These are phyloP conservation scores for Aromia moschata DNA, from an alignment of 2,888 invertebrate species.

Conservation along the genomic window DNA sequence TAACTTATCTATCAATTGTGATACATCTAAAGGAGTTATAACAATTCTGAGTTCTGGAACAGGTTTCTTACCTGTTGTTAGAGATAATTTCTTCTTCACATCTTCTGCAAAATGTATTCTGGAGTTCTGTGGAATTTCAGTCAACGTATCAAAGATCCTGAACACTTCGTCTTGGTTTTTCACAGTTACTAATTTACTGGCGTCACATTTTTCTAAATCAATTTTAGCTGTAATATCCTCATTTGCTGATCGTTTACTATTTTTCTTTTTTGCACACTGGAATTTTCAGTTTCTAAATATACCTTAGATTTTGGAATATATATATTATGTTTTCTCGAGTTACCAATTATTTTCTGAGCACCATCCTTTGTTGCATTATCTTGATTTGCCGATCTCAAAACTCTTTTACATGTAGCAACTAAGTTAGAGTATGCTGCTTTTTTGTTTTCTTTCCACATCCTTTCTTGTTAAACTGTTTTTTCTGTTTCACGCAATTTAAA, in stretches of 20 bases:
- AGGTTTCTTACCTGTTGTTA: too few species aligned
- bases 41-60: slow-evolving; percentile 15
- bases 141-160: neutral
- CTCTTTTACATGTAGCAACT: slow-evolving; percentile 4
- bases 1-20: neutral
- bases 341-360: slow-evolving; percentile 1
- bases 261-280: too few species aligned
- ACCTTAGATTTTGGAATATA: too few species aligned
- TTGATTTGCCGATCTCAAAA: slow-evolving; percentile 17
- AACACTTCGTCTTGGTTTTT: neutral
- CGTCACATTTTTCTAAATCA: too few species aligned
- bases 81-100: too few species aligned
- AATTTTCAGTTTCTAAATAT: too few species aligned
- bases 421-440: neutral
- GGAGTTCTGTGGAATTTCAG: too few species aligned
- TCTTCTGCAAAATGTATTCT: too few species aligned
- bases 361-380: slow-evolving; percentile 17
- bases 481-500: neutral
- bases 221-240: neutral
- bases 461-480: neutral
- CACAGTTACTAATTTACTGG: neutral
- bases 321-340: too few species aligned
- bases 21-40: slow-evolving; percentile 9
- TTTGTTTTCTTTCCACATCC: neutral
- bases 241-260: neutral